These are phyloP conservation scores for Oncorhynchus gorbuscha DNA, from an alignment of 2,113 vertebrate genomes.

Conservation along the genomic window DNA sequence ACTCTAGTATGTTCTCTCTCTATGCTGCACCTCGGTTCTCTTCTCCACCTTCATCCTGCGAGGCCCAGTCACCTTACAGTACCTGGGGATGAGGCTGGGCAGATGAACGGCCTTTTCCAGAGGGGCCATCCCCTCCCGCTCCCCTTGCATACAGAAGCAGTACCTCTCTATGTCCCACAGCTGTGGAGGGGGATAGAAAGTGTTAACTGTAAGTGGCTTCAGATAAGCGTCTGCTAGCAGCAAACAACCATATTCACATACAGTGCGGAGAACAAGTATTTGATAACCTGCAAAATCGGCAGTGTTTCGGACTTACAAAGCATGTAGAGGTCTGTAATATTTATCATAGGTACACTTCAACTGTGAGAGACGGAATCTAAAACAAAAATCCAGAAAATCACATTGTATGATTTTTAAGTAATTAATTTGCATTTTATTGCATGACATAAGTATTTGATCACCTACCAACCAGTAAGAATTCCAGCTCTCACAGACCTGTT, in stretches of 20 bases:
- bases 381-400: too few species aligned
- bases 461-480: too few species aligned
- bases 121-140: background rate
- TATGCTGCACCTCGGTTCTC: conserved; percentile 29
- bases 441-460: too few species aligned
- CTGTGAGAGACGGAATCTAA: too few species aligned
- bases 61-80: conserved; percentile 22
- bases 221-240: background rate
- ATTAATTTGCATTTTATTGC: too few species aligned
- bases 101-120: conserved; percentile 26
- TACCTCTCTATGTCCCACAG: conserved; percentile 70
- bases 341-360: too few species aligned
- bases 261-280: too few species aligned
- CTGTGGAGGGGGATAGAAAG: conserved; percentile 29
- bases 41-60: background rate
- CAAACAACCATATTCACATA: background rate
- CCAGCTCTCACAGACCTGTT: too few species aligned
- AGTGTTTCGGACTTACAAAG: too few species aligned
- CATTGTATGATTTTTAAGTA: too few species aligned
- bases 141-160: conserved; percentile 26
- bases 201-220: background rate
- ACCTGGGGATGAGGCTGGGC: conserved; percentile 34
- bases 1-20: background rate
- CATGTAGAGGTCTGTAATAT: too few species aligned
- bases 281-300: too few species aligned